These are phyloP conservation scores for Drosophila lowei DNA, from an alignment of 1,140 invertebrate genomes.

Conservation along the genomic window DNA sequence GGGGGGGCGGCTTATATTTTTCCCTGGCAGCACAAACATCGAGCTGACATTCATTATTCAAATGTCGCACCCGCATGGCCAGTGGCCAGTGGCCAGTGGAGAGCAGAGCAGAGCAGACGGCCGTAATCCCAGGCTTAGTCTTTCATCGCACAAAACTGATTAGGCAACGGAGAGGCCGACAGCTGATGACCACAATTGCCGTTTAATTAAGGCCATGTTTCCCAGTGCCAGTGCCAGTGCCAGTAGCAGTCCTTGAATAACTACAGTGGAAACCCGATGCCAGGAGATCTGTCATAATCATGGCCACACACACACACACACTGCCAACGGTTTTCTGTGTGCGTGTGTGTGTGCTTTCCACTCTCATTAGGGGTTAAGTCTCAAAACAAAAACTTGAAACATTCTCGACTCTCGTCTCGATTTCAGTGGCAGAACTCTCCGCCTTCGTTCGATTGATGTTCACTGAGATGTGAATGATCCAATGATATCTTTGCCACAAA, in stretches of 20 bases:
- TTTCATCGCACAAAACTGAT: slow-evolving; percentile 66
- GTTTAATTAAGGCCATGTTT: slow-evolving; percentile 60
- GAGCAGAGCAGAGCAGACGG: not conserved
- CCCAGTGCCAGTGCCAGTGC: slow-evolving; percentile 18
- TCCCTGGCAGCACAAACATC: slow-evolving; percentile 34
- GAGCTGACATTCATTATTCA: slow-evolving; percentile 69
- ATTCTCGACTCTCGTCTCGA: not conserved
- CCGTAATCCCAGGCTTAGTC: slow-evolving; percentile 60
- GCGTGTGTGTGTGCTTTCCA: slow-evolving; percentile 4
- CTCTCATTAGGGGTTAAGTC: slow-evolving; percentile 41
- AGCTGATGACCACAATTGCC: slow-evolving; percentile 54
- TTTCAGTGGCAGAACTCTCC: not conserved
- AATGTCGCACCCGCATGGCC: slow-evolving; percentile 50
- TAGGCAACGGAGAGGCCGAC: slow-evolving; percentile 42
- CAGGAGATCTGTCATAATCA: slow-evolving; percentile 58
- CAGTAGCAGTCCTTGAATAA: not conserved
- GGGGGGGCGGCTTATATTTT: slow-evolving; percentile 52
- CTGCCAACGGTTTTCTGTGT: not conserved
- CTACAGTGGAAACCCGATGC: too few relatives aligned
- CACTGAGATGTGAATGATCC: slow-evolving; percentile 14
- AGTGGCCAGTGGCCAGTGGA: not conserved
- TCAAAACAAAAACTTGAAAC: slow-evolving; percentile 16
- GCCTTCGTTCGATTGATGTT: slow-evolving; percentile 28
- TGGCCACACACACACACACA: not conserved
- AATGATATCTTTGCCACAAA: not conserved